Evolutionary conservation across 2,888 invertebrate genomes (phyloP), one percentile per base, ranked within the genome.

Genomic region (Apamea epomidion): DNA sequence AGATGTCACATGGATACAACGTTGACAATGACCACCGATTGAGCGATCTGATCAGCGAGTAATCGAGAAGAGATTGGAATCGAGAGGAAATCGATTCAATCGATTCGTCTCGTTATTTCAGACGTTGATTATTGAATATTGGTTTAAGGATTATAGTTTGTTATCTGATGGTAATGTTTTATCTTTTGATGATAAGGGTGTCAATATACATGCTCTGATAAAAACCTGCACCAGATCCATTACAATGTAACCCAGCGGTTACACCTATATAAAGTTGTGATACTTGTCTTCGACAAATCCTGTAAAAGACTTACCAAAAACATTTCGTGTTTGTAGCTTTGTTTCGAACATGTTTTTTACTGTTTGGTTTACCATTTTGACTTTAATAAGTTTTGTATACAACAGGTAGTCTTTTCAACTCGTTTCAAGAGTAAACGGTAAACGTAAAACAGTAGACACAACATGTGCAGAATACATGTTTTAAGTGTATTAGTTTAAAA

Each of bases 1-100:
- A 88, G 90, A 89, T 94, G 94, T 94, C 94, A 91, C 92, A 90
- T 91, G 88, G 90, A 91, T 92, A 91, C 88, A 86, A 84, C 87
- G 90, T 93, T 93, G 94, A 95, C 94, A 94, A 94, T 94, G 93
- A 92, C 91, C 92, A 92, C 91, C 93, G 94, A 94, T 94, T 94
- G 95, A 95, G 93, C 92, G 95, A 94, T 95, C 92, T 91, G 94
- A 94, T 94, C 91, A 87, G 84, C 85, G 87, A 87, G 87, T 87
- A 90, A 91, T 91, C 92, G 94, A 95, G 94, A 94, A 94, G 91
- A 92, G 92, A 94, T 93, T 86, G 81, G 83, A 91, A 93, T 93
- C 92, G 87, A 88, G 88, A 91, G 90, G 91, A 90, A 92, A 92
- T 92, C 92, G 91, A 92, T 92, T 92, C 89, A 91, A 90, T 88